Evolutionary conservation across 1,140 invertebrate genomes (phyloP).

Genomic region (Calosoma granatense): DNA sequence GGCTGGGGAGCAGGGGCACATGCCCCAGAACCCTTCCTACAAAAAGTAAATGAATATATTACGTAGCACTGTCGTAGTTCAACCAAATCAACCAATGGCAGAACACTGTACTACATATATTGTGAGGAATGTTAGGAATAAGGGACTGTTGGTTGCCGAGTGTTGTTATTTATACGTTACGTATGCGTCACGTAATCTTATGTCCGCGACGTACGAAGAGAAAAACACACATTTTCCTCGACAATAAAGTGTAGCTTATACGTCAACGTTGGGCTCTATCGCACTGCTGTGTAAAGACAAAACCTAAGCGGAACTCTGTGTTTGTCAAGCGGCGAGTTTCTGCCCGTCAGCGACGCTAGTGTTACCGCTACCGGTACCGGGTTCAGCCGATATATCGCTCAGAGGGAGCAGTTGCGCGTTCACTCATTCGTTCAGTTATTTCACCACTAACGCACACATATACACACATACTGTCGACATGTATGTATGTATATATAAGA

Average conservation of each 20-base stretch:
- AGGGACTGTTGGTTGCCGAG: neutral
- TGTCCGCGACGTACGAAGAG: neutral
- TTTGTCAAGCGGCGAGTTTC: neutral
- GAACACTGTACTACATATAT: neutral
- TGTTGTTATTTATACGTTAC: neutral
- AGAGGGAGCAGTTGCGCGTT: too few species aligned
- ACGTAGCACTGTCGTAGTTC: too few species aligned
- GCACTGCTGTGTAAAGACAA: too few species aligned
- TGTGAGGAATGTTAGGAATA: neutral
- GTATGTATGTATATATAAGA: neutral
- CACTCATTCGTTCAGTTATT: too few species aligned
- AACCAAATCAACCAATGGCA: too few species aligned
- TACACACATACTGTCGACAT: too few species aligned
- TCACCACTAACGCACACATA: too few species aligned
- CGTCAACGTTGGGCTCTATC: neutral
- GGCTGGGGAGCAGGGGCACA: too few species aligned
- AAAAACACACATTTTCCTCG: neutral
- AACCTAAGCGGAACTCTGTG: too few species aligned
- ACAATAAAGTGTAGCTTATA: neutral
- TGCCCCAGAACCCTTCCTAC: too few species aligned
- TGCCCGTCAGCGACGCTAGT: neutral
- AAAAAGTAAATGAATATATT: slow-evolving; percentile 5
- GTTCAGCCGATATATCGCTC: neutral
- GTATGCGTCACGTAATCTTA: neutral
- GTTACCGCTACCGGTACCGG: neutral